Percentiles rank a stretch among this genome's conserved stretches.
phyloP scores from a whole-genome alignment of 2,888 invertebrate species.

The Macrophya annulata region DNA sequence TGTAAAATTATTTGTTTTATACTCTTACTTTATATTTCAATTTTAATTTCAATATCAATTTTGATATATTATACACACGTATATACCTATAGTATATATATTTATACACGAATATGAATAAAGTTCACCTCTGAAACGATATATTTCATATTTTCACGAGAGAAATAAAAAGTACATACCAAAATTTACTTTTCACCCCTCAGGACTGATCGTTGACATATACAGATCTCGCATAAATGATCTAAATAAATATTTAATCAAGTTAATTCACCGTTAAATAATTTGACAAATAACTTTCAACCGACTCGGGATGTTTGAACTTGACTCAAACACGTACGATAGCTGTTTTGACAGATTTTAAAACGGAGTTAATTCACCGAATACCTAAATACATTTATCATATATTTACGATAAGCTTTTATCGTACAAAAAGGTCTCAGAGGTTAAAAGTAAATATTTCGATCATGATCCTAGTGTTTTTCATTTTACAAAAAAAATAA shows the following conservation, averaged over 20 bases:
- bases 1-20: not conserved
- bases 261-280: not conserved
- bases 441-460: not conserved
- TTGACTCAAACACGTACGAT: not conserved
- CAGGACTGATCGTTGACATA: not conserved
- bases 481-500: not conserved
- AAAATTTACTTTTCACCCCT: not conserved
- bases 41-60: not conserved
- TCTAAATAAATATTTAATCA: not conserved
- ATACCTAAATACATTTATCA: not conserved
- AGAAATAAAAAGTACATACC: not conserved
- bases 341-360: not conserved
- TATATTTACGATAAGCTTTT: not conserved
- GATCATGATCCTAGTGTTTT: not conserved
- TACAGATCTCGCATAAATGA: not conserved
- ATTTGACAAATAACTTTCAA: constrained; percentile 24
- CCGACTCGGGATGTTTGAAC: not conserved
- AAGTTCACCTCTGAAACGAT: not conserved
- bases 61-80: not conserved
- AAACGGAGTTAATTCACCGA: not conserved
- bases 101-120: not conserved
- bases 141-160: not conserved
- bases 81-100: not conserved
- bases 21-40: constrained; percentile 2
- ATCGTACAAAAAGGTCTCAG: not conserved